Evolutionary conservation across 2,888 invertebrate genomes (phyloP).

Genomic region (Idaea dimidiata): DNA sequence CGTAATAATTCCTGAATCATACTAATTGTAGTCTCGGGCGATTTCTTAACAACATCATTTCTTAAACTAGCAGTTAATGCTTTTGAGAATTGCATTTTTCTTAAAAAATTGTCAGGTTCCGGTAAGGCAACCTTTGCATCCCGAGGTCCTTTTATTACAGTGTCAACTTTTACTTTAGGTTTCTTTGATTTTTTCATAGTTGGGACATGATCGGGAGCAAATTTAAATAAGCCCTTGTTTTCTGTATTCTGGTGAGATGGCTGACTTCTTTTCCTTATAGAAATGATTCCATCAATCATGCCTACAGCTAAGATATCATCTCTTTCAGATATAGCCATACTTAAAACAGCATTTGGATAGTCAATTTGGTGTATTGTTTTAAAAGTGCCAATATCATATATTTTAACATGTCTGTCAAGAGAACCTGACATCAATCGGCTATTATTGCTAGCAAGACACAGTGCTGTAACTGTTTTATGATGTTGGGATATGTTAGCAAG

Average conservation of each 20-base stretch:
- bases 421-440: conserved; percentile 93
- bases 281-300: conserved; percentile 95
- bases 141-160: conserved; percentile 54
- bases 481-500: conserved; percentile 93
- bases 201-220: conserved; percentile 72
- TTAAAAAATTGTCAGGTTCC: conserved; percentile 86
- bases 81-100: conserved; percentile 90
- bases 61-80: conserved; percentile 87
- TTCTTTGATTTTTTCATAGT: background rate
- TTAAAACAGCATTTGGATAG: conserved; percentile 94
- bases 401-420: conserved; percentile 95
- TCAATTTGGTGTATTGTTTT: conserved; percentile 93
- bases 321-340: conserved; percentile 87
- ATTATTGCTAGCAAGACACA: conserved; percentile 90
- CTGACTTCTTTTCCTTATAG: conserved; percentile 89
- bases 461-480: conserved; percentile 96
- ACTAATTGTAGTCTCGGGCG: conserved; percentile 89
- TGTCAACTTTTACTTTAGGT: conserved; percentile 14
- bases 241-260: conserved; percentile 60
- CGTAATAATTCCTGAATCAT: conserved; percentile 93
- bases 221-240: conserved; percentile 68
- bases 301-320: conserved; percentile 95
- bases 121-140: conserved; percentile 57
- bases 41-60: conserved; percentile 80
- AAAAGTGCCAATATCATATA: conserved; percentile 93